These are phyloP conservation scores for Phrynosoma platyrhinos DNA, from an alignment of 2,113 vertebrate genomes.

Conservation along the genomic window DNA sequence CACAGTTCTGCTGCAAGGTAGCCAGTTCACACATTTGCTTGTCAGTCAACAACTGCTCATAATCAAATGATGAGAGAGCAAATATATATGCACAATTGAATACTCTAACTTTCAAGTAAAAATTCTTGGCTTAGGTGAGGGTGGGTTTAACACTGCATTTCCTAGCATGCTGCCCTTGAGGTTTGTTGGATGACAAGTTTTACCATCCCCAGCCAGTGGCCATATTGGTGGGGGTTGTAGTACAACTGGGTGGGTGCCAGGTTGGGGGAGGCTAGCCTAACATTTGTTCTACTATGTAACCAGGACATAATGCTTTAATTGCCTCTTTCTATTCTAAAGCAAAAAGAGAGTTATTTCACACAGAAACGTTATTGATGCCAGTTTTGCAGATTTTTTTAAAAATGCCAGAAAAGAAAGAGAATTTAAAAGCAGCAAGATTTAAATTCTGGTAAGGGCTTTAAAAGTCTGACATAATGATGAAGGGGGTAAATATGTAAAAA, in stretches of 20 bases:
- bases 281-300: conserved; percentile 47
- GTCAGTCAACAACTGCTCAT: background rate
- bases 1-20: background rate
- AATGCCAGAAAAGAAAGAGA: conserved; percentile 49
- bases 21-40: background rate
- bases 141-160: background rate
- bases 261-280: too few species aligned
- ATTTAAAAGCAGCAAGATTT: conserved; percentile 28
- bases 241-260: background rate
- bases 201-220: background rate
- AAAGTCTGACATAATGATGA: conserved; percentile 66
- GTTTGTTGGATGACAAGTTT: background rate
- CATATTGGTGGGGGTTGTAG: background rate
- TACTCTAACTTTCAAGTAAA: background rate
- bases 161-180: background rate
- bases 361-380: conserved; percentile 70
- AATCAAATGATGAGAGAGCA: background rate
- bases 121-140: background rate
- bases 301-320: conserved; percentile 63
- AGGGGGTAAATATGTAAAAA: conserved; percentile 64
- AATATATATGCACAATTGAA: background rate
- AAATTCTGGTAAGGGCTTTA: conserved; percentile 63
- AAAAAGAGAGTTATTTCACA: conserved; percentile 66
- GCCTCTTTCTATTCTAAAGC: conserved; percentile 70
- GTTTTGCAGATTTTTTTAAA: conserved; percentile 66